Percentiles rank a stretch among this genome's conserved stretches.
Evolutionary conservation across 2,888 invertebrate species (phyloP).

Genomic region (Dynastes hyllus): DNA sequence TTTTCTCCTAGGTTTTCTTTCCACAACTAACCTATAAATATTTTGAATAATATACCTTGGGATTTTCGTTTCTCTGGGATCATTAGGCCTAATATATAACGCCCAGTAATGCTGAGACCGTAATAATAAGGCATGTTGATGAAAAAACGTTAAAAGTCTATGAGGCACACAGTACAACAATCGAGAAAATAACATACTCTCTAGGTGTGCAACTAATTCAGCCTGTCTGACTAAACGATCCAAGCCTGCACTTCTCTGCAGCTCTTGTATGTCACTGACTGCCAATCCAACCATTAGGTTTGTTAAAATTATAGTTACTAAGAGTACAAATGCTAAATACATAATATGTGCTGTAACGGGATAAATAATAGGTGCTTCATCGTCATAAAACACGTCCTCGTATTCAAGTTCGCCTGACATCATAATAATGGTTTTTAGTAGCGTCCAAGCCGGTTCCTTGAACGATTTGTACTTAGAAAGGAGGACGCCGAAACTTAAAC

Average conservation of each 20-base stretch:
- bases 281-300: slow-evolving; percentile 90
- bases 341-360: slow-evolving; percentile 84
- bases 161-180: slow-evolving; percentile 78
- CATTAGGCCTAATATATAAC: slow-evolving; percentile 86
- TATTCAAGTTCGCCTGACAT: slow-evolving; percentile 92
- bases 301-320: slow-evolving; percentile 87
- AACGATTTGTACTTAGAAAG: slow-evolving; percentile 86
- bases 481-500: slow-evolving; percentile 86
- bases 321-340: slow-evolving; percentile 83
- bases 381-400: slow-evolving; percentile 84
- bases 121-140: slow-evolving; percentile 83
- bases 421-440: slow-evolving; percentile 89
- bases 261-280: slow-evolving; percentile 88
- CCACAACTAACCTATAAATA: slow-evolving; percentile 83
- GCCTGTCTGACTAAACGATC: slow-evolving; percentile 88
- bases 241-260: slow-evolving; percentile 85
- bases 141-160: slow-evolving; percentile 78
- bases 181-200: slow-evolving; percentile 87
- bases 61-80: slow-evolving; percentile 85
- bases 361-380: slow-evolving; percentile 74
- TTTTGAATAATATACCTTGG: slow-evolving; percentile 84
- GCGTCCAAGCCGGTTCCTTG: slow-evolving; percentile 75
- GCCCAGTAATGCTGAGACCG: slow-evolving; percentile 83
- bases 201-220: slow-evolving; percentile 86
- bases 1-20: slow-evolving; percentile 77